Conservation (phyloP, 1,140 invertebrate species). For the Phthorimaea operculella region DNA sequence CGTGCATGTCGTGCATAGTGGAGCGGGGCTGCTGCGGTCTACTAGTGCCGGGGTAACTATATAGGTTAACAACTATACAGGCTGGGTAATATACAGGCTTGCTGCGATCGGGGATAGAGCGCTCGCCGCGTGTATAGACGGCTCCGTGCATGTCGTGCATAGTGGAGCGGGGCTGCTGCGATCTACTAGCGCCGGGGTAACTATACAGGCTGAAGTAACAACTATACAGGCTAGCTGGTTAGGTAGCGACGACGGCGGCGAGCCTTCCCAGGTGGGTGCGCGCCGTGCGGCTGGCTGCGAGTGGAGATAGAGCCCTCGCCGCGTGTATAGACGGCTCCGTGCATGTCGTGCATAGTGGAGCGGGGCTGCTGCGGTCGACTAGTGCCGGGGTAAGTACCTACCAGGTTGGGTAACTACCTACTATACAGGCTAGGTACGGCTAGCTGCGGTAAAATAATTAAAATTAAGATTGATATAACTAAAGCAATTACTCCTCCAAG, state of each 20-base stretch:
- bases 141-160: slow-evolving; percentile 45
- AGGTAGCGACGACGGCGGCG: slow-evolving; percentile 29
- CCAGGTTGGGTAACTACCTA: slow-evolving; percentile 46
- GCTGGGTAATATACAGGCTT: slow-evolving; percentile 26
- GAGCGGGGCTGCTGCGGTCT: slow-evolving; percentile 39
- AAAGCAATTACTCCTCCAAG: no score
- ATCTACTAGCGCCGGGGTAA: slow-evolving; percentile 32
- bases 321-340: slow-evolving; percentile 58
- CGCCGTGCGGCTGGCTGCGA: slow-evolving; percentile 25
- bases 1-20: slow-evolving; percentile 37
- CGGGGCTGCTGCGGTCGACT: slow-evolving; percentile 41
- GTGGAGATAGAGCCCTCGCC: slow-evolving; percentile 24
- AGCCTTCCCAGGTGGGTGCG: slow-evolving; percentile 43
- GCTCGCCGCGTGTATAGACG: slow-evolving; percentile 52
- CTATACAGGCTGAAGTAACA: no score
- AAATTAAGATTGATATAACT: no score
- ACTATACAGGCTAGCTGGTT: slow-evolving; percentile 25
- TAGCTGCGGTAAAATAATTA: no score
- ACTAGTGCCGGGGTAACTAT: slow-evolving; percentile 41
- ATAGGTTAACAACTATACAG: slow-evolving; percentile 51
- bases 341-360: slow-evolving; percentile 33
- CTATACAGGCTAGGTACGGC: no score
- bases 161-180: slow-evolving; percentile 37
- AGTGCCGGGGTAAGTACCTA: slow-evolving; percentile 37
- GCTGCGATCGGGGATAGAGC: slow-evolving; percentile 21